Base-by-base conservation (phyloP, 1,140 invertebrate species). In the Drepana arcuata region DNA sequence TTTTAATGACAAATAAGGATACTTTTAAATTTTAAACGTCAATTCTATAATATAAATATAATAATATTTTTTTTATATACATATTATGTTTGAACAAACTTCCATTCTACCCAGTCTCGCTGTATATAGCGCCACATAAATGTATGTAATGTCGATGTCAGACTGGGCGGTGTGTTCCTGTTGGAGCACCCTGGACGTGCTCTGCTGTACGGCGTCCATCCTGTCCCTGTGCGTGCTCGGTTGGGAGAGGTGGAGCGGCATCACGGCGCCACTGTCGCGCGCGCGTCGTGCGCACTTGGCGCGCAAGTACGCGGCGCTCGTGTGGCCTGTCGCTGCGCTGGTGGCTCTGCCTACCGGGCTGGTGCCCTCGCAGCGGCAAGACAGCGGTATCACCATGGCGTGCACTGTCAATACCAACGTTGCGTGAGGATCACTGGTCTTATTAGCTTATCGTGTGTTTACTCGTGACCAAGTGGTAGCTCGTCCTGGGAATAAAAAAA, bases 201-300 rank as follows among this genome's bases (percentile, higher is more conserved):
- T 89, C 1, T 89, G 87, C 61, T 89, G 88, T 57, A 89, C 88
- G 2, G 88, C 88, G 0, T 88, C 86, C 13, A 90, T 90, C 37
- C 70, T 89, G 9, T 89, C 88, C 7, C 77, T 90, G 2, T 89
- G 88, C 51, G 84, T 83, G 5, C 85, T 90, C 9, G 87, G 86
- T 16, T 84, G 89, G 44, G 89, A 91, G 63, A 73, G 88, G 0
- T 89, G 88, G 68, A 81, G 85, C 18, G 88, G 88, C 3, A 88
- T 90, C 28, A 87, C 87, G 0, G 66, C 83, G 9, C 88, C 88
- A 0, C 40, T 84, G 2, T 62, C 63, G 2, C 40, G 58, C 11
- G 66, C 69, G 3, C 42, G 41, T 9, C 47, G 72, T 6, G 50
- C 50, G 2, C 42, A 50, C 3, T 43, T 31, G 5, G 63, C 75